Evolutionary conservation across 1,140 invertebrate genomes (phyloP), one percentile per base, ranked within the genome.

Genomic region (Sipha flava): DNA sequence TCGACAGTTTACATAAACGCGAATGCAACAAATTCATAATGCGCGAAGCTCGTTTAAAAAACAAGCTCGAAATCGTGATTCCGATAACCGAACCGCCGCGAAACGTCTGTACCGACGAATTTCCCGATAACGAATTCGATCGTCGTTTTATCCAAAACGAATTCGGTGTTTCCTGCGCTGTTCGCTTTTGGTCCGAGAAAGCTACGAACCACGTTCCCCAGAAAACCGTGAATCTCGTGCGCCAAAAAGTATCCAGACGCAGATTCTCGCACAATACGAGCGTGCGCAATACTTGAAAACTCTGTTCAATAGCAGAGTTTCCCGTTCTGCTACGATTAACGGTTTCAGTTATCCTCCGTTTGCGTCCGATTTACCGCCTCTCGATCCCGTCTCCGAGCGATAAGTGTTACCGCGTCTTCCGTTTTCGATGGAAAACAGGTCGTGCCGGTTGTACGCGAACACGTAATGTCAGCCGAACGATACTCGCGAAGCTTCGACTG

Each of bases 341-440:
- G 26, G 52, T 26, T 57, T 57, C 23, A 1, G n/a, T 6, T 57
- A 57, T 45, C n/a, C 43, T 26, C 21, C 79, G 79, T 47, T 47
- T 47, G 6, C 45, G 45, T 47, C 45, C 16, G 45, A 47, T 47
- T 80, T 83, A 40, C 72, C 72, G 45, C 43, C 43, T 37, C 80
- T 83, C 37, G 79, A 83, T 81, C 57, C 81, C 12, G 31, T 84
- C n/a, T 26, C 57, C 16, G 81, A 84, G 81, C 34, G 82, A 81
- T 80, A 85, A 23, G 81, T 85, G 45, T 85, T 83, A 34, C 85
- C 84, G 18, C 62, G 83, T 80, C 68, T 43, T 83, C 84, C 10
- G 85, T 85, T 73, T 84, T 16, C n/a, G n/a, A n/a, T n/a, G n/a
- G n/a, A n/a, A n/a, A n/a, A n/a, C n/a, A n/a, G n/a, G n/a, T n/a